These are phyloP conservation scores for Cirrhinus mrigala DNA, from an alignment of 2,797 vertebrate species.

Conservation along the genomic window DNA sequence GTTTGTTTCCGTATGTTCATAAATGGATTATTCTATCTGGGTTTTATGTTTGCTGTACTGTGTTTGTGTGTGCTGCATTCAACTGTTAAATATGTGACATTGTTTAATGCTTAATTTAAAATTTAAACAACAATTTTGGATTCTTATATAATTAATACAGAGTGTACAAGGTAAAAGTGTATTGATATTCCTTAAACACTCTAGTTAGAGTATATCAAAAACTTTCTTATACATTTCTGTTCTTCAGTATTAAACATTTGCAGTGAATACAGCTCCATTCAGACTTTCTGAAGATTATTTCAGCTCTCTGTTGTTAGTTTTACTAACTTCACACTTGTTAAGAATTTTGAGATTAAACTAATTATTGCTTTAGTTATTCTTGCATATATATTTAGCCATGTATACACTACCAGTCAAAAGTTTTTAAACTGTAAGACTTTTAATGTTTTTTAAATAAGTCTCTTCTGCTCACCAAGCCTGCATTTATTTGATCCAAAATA, in stretches of 20 bases:
- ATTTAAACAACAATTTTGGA: not conserved
- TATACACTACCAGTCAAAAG: not conserved
- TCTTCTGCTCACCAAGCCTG: too few relatives aligned
- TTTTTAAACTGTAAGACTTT: too few relatives aligned
- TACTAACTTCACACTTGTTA: too few relatives aligned
- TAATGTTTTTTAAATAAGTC: too few relatives aligned
- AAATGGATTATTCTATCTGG: not conserved
- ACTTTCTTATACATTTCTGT: not conserved
- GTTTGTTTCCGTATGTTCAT: slow-evolving; percentile 8
- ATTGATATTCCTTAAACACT: not conserved
- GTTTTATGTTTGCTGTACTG: not conserved
- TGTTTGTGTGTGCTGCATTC: not conserved
- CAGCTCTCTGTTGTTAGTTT: not conserved
- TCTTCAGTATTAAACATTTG: not conserved
- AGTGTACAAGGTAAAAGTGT: too few relatives aligned
- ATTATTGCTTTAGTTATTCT: not conserved
- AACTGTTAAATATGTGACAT: not conserved
- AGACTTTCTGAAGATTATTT: not conserved
- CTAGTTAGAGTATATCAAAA: not conserved
- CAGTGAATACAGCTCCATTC: not conserved
- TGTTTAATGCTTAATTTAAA: not conserved
- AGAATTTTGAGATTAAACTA: not conserved
- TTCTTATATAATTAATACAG: not conserved
- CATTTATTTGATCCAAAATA: too few relatives aligned
- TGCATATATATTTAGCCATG: not conserved